A percentile compares a stretch with the other conserved stretches of the same genome.
Conservation (phyloP, 2,797 vertebrate genomes). For the Scleropages formosus region DNA sequence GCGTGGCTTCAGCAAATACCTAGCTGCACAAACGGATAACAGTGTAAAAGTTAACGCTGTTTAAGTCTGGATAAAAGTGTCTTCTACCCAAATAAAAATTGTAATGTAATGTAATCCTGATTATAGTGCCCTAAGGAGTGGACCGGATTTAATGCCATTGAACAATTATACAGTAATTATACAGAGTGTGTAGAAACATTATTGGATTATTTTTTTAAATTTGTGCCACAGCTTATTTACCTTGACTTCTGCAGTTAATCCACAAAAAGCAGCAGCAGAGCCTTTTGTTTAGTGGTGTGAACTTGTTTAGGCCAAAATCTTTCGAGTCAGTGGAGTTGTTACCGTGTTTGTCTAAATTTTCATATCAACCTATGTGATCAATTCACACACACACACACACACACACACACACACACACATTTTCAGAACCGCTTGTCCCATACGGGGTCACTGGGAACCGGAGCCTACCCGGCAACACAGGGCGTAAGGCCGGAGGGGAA, state of each 20-base stretch:
- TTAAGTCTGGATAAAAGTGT: slow-evolving; percentile 7
- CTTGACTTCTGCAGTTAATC: not conserved
- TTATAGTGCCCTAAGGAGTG: not conserved
- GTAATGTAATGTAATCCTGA: not conserved
- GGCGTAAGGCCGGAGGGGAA: no score
- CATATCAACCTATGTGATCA: no score
- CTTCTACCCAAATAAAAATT: not conserved
- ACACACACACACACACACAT: no score
- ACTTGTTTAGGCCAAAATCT: no score
- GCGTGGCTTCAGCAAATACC: slow-evolving; percentile 30
- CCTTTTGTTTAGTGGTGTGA: no score
- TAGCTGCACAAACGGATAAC: slow-evolving; percentile 48
- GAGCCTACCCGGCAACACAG: no score
- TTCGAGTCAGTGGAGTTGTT: no score
- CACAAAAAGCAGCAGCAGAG: not conserved
- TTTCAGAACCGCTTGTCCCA: no score
- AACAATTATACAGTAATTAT: not conserved
- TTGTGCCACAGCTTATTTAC: not conserved
- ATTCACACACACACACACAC: no score
- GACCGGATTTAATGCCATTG: slow-evolving; percentile 7
- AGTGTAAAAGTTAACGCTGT: slow-evolving; percentile 18
- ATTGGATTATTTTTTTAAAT: not conserved
- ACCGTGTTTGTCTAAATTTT: no score
- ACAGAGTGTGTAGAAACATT: not conserved
- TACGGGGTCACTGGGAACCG: no score